A percentile compares a stretch with the other conserved stretches of the same genome.
Conservation (phyloP, 2,113 vertebrate genomes). For the Promerops cafer region DNA sequence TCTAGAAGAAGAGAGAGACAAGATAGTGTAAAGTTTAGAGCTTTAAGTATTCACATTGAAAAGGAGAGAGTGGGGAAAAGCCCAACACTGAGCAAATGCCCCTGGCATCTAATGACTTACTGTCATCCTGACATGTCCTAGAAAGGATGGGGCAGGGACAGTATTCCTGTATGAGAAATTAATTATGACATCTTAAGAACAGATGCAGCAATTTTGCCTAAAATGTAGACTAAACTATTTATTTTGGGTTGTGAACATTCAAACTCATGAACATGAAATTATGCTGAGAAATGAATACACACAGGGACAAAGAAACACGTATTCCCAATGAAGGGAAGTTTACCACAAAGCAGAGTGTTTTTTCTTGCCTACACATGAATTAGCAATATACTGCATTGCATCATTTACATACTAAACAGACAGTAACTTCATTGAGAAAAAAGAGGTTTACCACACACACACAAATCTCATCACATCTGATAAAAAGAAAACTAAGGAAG, state of each 20-base stretch:
- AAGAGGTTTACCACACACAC: neutral
- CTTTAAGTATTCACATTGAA: neutral
- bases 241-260: neutral
- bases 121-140: neutral
- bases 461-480: neutral
- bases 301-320: neutral
- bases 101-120: neutral
- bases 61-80: neutral
- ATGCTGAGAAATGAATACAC: neutral
- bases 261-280: neutral
- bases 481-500: neutral
- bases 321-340: neutral
- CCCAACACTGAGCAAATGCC: neutral
- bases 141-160: neutral
- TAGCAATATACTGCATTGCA: neutral
- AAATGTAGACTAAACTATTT: neutral
- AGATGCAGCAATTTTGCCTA: neutral
- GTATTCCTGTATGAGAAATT: neutral
- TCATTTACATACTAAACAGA: constrained; percentile 35
- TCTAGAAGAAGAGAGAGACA: neutral
- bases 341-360: neutral
- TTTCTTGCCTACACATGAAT: neutral
- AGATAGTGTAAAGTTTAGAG: neutral
- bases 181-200: neutral
- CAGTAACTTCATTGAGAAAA: constrained; percentile 5